phyloP scores from a whole-genome alignment of 2,113 vertebrate species.

The Coptodon rendalli region DNA sequence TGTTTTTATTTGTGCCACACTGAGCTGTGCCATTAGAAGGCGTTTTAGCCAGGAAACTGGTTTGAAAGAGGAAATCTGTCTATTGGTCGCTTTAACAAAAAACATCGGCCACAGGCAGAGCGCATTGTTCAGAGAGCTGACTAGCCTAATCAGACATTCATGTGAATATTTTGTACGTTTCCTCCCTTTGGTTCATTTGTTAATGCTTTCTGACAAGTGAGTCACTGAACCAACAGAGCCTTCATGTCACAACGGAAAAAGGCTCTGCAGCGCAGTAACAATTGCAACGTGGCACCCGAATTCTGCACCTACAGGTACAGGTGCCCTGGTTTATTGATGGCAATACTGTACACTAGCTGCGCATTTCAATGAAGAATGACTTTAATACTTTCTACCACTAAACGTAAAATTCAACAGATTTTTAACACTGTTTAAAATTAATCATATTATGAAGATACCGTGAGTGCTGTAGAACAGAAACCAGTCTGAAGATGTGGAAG shows the following conservation, averaged over 20 bases:
- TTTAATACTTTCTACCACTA: neutral
- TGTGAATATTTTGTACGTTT: neutral
- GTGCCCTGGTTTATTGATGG: neutral
- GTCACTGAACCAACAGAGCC: constrained; percentile 30
- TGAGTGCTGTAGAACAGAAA: neutral
- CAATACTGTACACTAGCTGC: neutral
- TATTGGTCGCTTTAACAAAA: neutral
- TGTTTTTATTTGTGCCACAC: neutral
- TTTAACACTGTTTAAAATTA: neutral
- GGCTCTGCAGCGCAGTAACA: neutral
- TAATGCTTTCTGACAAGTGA: constrained; percentile 3
- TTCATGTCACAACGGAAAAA: constrained; percentile 23
- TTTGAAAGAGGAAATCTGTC: neutral
- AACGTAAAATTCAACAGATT: neutral
- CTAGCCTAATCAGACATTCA: neutral
- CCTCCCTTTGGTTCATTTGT: constrained; percentile 7
- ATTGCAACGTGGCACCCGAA: neutral
- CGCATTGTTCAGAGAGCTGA: neutral
- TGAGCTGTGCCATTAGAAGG: neutral
- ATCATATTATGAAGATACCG: neutral
- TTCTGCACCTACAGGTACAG: neutral
- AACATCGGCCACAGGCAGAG: neutral
- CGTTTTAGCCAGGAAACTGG: neutral
- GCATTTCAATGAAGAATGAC: neutral
- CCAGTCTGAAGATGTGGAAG: neutral